Conservation (phyloP, 2,888 invertebrate species). For the Orthosia incerta region DNA sequence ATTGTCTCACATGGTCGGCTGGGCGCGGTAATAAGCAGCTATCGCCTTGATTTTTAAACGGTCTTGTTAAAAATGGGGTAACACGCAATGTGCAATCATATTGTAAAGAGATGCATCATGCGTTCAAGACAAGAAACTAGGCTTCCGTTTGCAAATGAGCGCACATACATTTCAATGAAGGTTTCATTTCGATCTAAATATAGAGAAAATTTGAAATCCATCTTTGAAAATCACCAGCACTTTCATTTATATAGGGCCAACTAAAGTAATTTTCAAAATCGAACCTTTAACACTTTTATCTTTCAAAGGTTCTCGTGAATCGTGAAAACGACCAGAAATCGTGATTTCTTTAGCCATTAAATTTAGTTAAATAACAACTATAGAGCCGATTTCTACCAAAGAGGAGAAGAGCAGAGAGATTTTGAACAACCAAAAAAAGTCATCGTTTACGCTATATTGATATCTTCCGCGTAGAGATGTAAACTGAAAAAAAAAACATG, state of each 20-base stretch:
- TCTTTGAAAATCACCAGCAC: too few relatives aligned
- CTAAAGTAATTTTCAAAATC: background rate
- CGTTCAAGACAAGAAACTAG: slow-evolving; percentile 6
- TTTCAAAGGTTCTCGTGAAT: slow-evolving; percentile 21
- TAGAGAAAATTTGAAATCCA: background rate
- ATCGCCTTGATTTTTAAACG: slow-evolving; percentile 14
- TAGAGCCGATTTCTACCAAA: background rate
- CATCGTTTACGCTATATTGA: background rate
- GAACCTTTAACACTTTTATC: background rate
- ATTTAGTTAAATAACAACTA: background rate
- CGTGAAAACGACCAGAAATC: slow-evolving; percentile 8
- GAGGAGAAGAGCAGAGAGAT: too few relatives aligned
- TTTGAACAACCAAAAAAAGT: background rate
- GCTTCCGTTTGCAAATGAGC: slow-evolving; percentile 28
- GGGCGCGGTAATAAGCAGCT: slow-evolving; percentile 26
- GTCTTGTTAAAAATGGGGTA: slow-evolving; percentile 19
- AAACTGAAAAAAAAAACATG: too few relatives aligned
- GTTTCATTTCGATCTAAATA: background rate
- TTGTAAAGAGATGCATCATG: slow-evolving; percentile 9
- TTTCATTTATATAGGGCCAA: background rate
- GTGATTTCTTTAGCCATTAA: background rate
- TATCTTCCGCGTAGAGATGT: background rate
- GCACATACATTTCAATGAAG: background rate
- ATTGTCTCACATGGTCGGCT: slow-evolving; percentile 13
- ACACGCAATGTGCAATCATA: slow-evolving; percentile 19